phyloP scores from a whole-genome alignment of 2,888 invertebrate genomes.

The Eurytoma californica region DNA sequence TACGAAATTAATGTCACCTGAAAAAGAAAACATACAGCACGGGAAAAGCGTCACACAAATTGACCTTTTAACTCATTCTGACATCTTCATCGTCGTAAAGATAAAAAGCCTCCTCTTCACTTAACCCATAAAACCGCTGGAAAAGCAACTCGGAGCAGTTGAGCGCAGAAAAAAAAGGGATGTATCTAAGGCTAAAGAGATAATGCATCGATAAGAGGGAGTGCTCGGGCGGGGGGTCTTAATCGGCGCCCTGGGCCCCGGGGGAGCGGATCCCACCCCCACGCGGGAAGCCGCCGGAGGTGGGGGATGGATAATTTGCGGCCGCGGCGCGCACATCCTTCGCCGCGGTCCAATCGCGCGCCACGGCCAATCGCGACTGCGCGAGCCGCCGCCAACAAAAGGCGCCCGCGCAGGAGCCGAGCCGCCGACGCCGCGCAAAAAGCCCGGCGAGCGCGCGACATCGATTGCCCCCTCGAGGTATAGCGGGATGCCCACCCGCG shows the following conservation, averaged over 20 bases:
- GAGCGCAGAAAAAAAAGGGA: too few relatives aligned
- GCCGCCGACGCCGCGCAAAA: constrained; percentile 56
- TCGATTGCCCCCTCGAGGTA: constrained; percentile 54
- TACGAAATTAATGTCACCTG: too few relatives aligned
- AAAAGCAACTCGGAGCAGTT: too few relatives aligned
- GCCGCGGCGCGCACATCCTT: constrained; percentile 26
- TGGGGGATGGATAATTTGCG: constrained; percentile 10
- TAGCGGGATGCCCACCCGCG: neutral
- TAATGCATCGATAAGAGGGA: too few relatives aligned
- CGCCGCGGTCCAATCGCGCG: constrained; percentile 70
- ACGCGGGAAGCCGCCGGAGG: neutral
- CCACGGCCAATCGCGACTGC: constrained; percentile 71
- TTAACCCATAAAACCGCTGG: too few relatives aligned
- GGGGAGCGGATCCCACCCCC: neutral
- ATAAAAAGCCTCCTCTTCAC: too few relatives aligned
- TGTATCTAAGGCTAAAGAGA: too few relatives aligned
- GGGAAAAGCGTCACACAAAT: too few relatives aligned
- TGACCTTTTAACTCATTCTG: neutral
- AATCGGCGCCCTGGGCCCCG: neutral
- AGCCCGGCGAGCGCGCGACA: constrained; percentile 39
- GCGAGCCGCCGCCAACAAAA: constrained; percentile 70
- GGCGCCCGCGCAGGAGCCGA: constrained; percentile 56
- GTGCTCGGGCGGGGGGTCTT: neutral
- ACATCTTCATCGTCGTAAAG: neutral
- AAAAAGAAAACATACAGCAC: too few relatives aligned